These are phyloP conservation scores for Brachionus asplanchnoidis DNA, from an alignment of 1,140 invertebrate genomes.

Conservation along the genomic window DNA sequence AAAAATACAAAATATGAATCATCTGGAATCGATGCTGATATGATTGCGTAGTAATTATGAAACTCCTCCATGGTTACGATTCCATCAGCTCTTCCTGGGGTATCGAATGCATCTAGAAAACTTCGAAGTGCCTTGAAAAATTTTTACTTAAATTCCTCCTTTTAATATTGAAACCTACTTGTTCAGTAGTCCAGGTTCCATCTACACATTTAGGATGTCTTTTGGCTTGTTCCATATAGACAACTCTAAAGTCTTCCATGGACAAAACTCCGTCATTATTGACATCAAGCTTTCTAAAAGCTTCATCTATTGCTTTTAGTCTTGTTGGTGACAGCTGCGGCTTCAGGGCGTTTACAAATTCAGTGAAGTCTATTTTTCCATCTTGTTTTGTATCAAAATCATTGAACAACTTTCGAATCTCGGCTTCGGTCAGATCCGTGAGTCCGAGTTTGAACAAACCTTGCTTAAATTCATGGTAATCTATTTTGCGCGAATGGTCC, in stretches of 20 bases:
- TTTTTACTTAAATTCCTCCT: not conserved
- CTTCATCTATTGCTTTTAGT: slow-evolving; percentile 25
- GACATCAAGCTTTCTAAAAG: slow-evolving; percentile 21
- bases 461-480: slow-evolving; percentile 37
- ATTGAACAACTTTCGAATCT: slow-evolving; percentile 33
- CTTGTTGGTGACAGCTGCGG: not conserved
- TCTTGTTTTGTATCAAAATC: slow-evolving; percentile 40
- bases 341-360: slow-evolving; percentile 16
- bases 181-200: slow-evolving; percentile 34
- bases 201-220: slow-evolving; percentile 29
- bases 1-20: slow-evolving; percentile 41
- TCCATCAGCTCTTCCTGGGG: slow-evolving; percentile 22
- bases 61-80: slow-evolving; percentile 38
- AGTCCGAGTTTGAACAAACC: not conserved
- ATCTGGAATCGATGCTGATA: slow-evolving; percentile 38
- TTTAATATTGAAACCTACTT: not conserved
- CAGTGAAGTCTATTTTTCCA: slow-evolving; percentile 33
- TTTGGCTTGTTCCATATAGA: slow-evolving; percentile 32
- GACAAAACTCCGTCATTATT: slow-evolving; percentile 38
- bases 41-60: slow-evolving; percentile 39
- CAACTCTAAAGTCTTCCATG: slow-evolving; percentile 38
- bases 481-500: slow-evolving; percentile 24
- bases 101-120: slow-evolving; percentile 39
- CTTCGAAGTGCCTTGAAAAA: slow-evolving; percentile 20
- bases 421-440: slow-evolving; percentile 33